Evolutionary conservation across 92 coral and sea anemone species (phyloP).

Genomic region (Phenganax stokvisi): DNA sequence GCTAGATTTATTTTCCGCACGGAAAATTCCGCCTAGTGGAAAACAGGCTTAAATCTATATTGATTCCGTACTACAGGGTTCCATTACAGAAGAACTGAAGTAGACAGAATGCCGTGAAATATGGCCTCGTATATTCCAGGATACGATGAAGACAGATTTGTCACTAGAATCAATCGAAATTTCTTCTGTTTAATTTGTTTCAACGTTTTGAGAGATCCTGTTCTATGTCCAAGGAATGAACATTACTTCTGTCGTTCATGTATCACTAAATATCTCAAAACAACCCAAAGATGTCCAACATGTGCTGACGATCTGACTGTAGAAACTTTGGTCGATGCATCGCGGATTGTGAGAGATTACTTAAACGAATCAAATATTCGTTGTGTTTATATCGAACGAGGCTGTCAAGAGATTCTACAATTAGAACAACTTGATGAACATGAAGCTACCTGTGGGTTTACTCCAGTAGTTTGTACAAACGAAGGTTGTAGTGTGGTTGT

Average conservation of each 20-base stretch:
- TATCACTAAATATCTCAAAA: constrained; percentile 47
- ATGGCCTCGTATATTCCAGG: not conserved
- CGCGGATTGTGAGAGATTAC: constrained; percentile 53
- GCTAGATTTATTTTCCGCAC: no score
- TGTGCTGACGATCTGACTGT: constrained; percentile 43
- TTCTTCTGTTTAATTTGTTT: constrained; percentile 59
- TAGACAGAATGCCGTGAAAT: no score
- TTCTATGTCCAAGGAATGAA: constrained; percentile 51
- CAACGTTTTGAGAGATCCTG: constrained; percentile 58
- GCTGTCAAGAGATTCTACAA: constrained; percentile 46
- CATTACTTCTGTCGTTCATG: constrained; percentile 62
- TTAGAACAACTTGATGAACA: constrained; percentile 43
- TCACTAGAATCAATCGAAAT: constrained; percentile 40
- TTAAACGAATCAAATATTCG: constrained; percentile 47
- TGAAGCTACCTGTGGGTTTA: constrained; percentile 38
- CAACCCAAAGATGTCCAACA: constrained; percentile 49
- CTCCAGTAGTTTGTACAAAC: constrained; percentile 47
- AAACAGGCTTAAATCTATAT: no score
- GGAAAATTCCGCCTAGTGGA: no score
- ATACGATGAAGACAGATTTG: constrained; percentile 23
- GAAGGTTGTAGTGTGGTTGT: constrained; percentile 40
- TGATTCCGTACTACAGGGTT: no score
- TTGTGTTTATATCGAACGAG: constrained; percentile 47
- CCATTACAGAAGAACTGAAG: no score
- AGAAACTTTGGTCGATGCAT: constrained; percentile 40